These are phyloP conservation scores for Drosophila nigrodunni DNA, from an alignment of 1,140 invertebrate genomes.

Conservation along the genomic window DNA sequence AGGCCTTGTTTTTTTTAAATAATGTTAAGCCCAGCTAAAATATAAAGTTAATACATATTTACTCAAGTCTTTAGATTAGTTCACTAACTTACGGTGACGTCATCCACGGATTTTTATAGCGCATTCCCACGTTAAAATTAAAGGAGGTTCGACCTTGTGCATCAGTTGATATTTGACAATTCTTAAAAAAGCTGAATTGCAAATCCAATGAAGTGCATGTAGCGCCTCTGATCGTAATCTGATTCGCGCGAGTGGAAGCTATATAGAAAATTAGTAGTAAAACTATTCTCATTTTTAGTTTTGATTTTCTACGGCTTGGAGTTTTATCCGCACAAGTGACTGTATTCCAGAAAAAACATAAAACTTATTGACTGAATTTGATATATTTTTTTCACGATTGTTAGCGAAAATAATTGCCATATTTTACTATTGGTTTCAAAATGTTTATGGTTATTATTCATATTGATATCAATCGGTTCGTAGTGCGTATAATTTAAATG, in stretches of 20 bases:
- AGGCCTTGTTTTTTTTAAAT: constrained; percentile 20
- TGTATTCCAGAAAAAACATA: no score
- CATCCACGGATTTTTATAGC: constrained; percentile 45
- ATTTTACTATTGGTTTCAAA: not conserved
- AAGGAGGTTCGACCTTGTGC: constrained; percentile 26
- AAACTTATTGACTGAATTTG: no score
- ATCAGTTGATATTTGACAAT: constrained; percentile 36
- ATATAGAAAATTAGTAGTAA: not conserved
- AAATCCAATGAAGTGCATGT: constrained; percentile 42
- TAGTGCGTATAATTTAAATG: constrained; percentile 32
- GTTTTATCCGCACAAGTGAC: no score
- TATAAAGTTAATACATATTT: not conserved
- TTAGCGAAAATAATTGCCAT: not conserved
- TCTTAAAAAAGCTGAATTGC: constrained; percentile 28
- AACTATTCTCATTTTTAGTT: not conserved
- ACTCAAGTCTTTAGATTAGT: no score
- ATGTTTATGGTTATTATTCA: not conserved
- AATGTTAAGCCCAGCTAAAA: constrained; percentile 15
- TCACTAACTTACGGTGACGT: constrained; percentile 41
- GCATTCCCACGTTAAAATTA: constrained; percentile 32
- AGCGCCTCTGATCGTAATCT: not conserved
- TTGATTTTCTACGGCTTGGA: no score
- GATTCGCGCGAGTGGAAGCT: not conserved
- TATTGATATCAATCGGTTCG: constrained; percentile 13
- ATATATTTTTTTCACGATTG: no score